Evolutionary conservation across 2,888 invertebrate genomes (phyloP).

Genomic region (Agriopis marginaria): DNA sequence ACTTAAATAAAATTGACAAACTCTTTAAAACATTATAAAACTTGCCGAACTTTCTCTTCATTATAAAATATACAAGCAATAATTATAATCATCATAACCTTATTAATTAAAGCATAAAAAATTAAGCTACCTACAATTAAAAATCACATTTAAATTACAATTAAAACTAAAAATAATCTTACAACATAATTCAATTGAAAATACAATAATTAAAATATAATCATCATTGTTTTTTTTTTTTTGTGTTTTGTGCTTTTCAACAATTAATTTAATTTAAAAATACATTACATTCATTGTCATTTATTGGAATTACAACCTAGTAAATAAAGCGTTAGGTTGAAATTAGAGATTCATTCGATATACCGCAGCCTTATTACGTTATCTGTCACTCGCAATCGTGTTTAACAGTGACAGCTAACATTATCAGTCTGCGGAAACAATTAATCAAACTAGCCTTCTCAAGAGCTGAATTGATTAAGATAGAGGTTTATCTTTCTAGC

Average conservation of each 20-base stretch:
- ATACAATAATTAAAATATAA: conserved; percentile 42
- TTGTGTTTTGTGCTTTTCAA: conserved; percentile 49
- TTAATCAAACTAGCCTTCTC: too few relatives aligned
- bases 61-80: conserved; percentile 8
- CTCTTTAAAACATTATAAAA: neutral
- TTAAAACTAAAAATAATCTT: conserved; percentile 51
- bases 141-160: conserved; percentile 48
- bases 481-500: neutral
- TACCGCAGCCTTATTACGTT: neutral
- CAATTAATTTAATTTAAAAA: conserved; percentile 32
- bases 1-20: conserved; percentile 6
- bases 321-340: neutral
- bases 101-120: conserved; percentile 34
- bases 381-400: too few relatives aligned
- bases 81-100: conserved; percentile 27
- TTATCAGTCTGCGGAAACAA: too few relatives aligned
- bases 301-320: conserved; percentile 25
- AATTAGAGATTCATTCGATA: conserved; percentile 15
- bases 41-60: neutral
- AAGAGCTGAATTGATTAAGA: neutral
- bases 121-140: conserved; percentile 25
- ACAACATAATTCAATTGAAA: conserved; percentile 49
- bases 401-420: too few relatives aligned
- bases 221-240: conserved; percentile 36
- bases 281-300: conserved; percentile 33